Percentiles rank a stretch among this genome's conserved stretches.
These are phyloP conservation scores for Vireo griseus DNA, from an alignment of 2,797 vertebrate species.

Conservation along the genomic window DNA sequence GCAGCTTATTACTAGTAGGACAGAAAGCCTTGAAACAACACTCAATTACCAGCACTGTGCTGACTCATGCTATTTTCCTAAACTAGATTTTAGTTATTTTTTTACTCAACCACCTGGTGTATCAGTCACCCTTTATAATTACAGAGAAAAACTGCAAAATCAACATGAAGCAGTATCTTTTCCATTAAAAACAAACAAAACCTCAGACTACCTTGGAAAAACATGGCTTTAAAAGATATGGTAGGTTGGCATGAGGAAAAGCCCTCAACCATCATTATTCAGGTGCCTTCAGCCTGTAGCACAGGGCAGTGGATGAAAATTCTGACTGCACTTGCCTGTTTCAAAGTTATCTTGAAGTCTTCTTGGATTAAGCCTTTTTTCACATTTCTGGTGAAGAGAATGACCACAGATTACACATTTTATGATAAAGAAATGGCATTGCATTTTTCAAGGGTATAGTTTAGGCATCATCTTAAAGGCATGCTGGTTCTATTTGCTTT, in stretches of 20 bases:
- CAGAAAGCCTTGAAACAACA: not conserved
- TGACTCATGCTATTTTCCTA: not conserved
- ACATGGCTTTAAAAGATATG: not conserved
- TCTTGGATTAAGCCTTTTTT: constrained; percentile 86
- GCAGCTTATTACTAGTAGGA: not conserved
- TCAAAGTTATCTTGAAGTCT: constrained; percentile 92
- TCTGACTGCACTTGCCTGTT: constrained; percentile 75
- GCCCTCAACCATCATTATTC: not conserved
- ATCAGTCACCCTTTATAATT: not conserved
- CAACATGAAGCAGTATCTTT: not conserved
- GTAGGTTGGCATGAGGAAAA: not conserved
- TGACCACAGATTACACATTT: constrained; percentile 1
- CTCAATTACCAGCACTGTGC: not conserved
- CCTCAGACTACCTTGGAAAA: not conserved
- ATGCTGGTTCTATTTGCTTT: not conserved
- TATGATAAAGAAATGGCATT: not conserved
- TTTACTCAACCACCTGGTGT: not conserved
- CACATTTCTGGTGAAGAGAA: constrained; percentile 83
- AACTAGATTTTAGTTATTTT: not conserved
- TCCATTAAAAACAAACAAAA: not conserved
- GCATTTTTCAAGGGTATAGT: not conserved
- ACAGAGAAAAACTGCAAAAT: not conserved
- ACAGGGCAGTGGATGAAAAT: not conserved
- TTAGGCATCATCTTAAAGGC: not conserved
- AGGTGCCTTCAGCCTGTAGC: not conserved